These are phyloP conservation scores for Pristionchus entomophagus DNA, from an alignment of 2,888 invertebrate genomes.

Conservation along the genomic window DNA sequence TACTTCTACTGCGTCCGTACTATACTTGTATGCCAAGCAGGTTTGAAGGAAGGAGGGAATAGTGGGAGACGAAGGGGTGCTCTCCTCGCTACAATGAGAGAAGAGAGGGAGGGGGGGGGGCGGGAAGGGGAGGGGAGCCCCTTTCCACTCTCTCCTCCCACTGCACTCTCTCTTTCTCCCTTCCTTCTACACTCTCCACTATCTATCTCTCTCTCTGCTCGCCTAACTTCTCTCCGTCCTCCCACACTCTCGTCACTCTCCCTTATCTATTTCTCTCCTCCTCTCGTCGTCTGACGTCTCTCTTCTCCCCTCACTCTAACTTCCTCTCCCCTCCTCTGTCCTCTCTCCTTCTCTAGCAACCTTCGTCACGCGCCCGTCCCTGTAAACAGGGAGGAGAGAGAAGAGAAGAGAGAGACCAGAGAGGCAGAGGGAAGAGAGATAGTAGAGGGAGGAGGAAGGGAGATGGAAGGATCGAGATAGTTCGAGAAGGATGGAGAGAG, in stretches of 20 bases:
- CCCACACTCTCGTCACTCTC: conserved; percentile 4
- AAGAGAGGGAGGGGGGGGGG: conserved; percentile 34
- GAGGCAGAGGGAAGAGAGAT: conserved; percentile 22
- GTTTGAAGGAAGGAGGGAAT: conserved; percentile 25
- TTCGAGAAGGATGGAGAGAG: conserved; percentile 32
- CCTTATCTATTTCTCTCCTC: background rate
- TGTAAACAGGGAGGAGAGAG: conserved; percentile 47
- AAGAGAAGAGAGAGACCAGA: background rate
- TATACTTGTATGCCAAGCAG: conserved; percentile 21
- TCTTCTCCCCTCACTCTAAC: background rate
- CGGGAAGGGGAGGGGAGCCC: conserved; percentile 30
- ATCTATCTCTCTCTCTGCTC: background rate
- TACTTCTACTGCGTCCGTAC: conserved; percentile 1
- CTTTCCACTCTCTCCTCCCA: background rate
- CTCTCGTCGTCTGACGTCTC: background rate
- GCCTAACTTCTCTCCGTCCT: background rate
- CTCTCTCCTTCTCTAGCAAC: conserved; percentile 30
- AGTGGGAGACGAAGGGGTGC: conserved; percentile 34
- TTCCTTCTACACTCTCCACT: background rate
- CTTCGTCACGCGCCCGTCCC: conserved; percentile 43
- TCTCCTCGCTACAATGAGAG: conserved; percentile 43
- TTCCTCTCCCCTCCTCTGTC: background rate
- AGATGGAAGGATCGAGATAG: no score
- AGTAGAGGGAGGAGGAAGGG: background rate
- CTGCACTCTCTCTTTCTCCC: background rate